These are phyloP conservation scores for Physella acuta DNA, from an alignment of 1,140 invertebrate genomes.

Conservation along the genomic window DNA sequence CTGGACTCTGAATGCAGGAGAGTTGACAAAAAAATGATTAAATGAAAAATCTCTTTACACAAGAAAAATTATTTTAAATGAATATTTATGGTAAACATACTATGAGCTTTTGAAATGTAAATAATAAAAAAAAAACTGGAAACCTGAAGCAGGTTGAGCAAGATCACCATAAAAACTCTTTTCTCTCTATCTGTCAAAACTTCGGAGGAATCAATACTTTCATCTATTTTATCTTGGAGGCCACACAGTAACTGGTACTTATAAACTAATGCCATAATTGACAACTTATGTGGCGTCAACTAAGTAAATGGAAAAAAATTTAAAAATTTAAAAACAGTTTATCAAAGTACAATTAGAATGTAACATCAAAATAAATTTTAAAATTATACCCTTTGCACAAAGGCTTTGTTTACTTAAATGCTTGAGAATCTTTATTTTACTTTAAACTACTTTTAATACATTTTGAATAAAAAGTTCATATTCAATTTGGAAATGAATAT, in stretches of 20 bases:
- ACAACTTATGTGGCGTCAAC: conserved; percentile 55
- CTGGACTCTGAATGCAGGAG: conserved; percentile 13
- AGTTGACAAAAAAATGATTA: conserved; percentile 5
- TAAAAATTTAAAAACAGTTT: too few species aligned
- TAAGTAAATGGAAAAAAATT: too few species aligned
- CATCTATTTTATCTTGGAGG: conserved; percentile 8
- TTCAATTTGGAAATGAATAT: too few species aligned
- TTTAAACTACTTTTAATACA: too few species aligned
- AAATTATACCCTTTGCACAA: not conserved
- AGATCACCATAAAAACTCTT: conserved; percentile 48
- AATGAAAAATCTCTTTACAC: not conserved
- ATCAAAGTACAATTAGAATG: too few species aligned
- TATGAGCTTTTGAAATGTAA: too few species aligned
- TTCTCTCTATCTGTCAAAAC: conserved; percentile 44
- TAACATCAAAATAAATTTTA: conserved; percentile 1
- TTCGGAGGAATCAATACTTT: not conserved
- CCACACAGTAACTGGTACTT: conserved; percentile 41
- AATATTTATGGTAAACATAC: too few species aligned
- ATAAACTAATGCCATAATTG: conserved; percentile 47
- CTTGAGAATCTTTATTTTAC: too few species aligned
- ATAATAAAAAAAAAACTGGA: too few species aligned
- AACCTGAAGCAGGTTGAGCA: conserved; percentile 54
- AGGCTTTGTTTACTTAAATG: not conserved
- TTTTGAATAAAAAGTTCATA: too few species aligned
- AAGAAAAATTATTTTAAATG: too few species aligned